These are phyloP conservation scores for Petrolisthes manimaculis DNA, from an alignment of 2,888 invertebrate species.

Conservation along the genomic window DNA sequence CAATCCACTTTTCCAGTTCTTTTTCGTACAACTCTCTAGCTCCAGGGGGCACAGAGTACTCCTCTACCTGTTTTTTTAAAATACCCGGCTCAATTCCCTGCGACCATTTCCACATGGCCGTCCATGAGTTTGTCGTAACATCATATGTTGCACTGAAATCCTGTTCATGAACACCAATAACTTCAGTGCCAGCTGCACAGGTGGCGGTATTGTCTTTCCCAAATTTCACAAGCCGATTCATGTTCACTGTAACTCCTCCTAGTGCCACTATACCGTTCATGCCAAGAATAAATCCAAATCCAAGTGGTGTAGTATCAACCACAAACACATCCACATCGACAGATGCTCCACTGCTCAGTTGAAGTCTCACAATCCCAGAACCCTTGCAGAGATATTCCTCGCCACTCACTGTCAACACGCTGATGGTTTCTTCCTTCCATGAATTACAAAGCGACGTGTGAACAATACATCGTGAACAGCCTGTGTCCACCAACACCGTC, in stretches of 20 bases:
- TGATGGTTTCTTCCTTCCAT: constrained; percentile 25
- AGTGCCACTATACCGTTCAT: constrained; percentile 17
- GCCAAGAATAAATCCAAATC: constrained; percentile 12
- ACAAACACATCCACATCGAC: constrained; percentile 12
- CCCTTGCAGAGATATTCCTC: constrained; percentile 27
- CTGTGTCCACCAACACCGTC: constrained; percentile 28
- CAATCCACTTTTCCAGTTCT: constrained; percentile 27
- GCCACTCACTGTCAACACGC: too few relatives aligned
- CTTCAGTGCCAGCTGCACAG: constrained; percentile 13
- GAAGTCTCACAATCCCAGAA: constrained; percentile 8
- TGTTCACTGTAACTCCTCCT: constrained; percentile 9
- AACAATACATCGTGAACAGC: constrained; percentile 22
- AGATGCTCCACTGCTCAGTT: constrained; percentile 12
- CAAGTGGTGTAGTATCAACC: constrained; percentile 14
- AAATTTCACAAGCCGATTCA: neutral
- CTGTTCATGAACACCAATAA: constrained; percentile 8
- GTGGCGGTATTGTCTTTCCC: constrained; percentile 5
- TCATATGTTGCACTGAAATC: constrained; percentile 25
- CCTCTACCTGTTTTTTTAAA: constrained; percentile 17
- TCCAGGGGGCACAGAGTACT: constrained; percentile 16
- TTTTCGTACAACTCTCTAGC: constrained; percentile 26
- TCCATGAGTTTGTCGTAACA: constrained; percentile 11
- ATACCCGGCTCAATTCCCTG: constrained; percentile 19
- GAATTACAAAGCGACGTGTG: constrained; percentile 13
- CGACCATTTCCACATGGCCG: constrained; percentile 35